Base-by-base conservation (phyloP, 1,140 invertebrate species). In the Drosophila nigromelanica region DNA sequence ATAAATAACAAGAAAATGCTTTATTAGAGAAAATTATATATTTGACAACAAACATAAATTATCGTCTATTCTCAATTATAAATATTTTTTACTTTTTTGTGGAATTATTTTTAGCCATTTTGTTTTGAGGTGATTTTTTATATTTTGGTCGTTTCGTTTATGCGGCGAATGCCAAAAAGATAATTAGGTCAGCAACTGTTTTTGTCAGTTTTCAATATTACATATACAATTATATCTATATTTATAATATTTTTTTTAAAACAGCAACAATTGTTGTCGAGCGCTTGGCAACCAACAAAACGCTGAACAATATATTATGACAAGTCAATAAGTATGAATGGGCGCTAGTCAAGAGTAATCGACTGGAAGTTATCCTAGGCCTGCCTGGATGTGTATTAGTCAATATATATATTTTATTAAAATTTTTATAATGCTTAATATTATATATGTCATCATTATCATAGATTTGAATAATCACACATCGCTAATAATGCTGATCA, bases 151-250 rank as follows among this genome's bases (percentile, higher is more conserved):
- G 50, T 47, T 68, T 79, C 40, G 55, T 61, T 45, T 30, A 37
- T 35, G 52, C 39, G 33, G 61, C 58, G 42, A 54, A 68, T 71
- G 24, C 54, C 61, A 72, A 85, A 45, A 76, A 68, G 73, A 76
- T 82, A 87, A 87, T 87, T 87, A 68, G 82, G 82, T 87, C 82
- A 87, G 63, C 79, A 82, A 87, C 79, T 87, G 82, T 76, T 87
- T 87, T 87, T 87, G 82, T 82, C 82, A 87, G 63, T 87, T 89
- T 74, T 67, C 67, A 70, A 80, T 80, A 85, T 67, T 73, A 73
- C 69, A 64, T 85, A 56, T 39, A 48, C 54, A 27, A 39, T 39
- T 54, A 39, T 40, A 40, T 52, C 11, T 37, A 39, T 67, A 35
- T 48, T 10, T 45, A 47, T 43, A 33, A 33, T 35, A 27, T 27